Percentiles rank a stretch among this genome's conserved stretches.
These are phyloP conservation scores for Cyanocitta stelleri DNA, from an alignment of 2,113 vertebrate genomes.

Conservation along the genomic window DNA sequence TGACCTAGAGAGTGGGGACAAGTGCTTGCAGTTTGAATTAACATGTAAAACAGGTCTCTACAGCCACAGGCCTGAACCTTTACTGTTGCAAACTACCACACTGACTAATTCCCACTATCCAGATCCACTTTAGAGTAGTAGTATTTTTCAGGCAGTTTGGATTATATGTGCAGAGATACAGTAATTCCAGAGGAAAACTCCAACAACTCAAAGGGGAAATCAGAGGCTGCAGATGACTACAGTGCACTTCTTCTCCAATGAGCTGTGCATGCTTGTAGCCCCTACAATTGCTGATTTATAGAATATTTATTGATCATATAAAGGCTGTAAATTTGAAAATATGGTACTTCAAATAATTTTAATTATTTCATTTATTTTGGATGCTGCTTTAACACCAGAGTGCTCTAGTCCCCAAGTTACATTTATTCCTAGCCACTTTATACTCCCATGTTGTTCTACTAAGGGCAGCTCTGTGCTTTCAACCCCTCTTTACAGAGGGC, in stretches of 20 bases:
- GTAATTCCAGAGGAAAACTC: background rate
- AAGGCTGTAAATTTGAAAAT: background rate
- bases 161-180: background rate
- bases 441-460: background rate
- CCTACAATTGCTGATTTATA: background rate
- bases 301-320: background rate
- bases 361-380: background rate
- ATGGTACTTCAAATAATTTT: background rate
- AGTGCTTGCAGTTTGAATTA: background rate
- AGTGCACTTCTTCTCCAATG: background rate
- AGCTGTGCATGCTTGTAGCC: background rate
- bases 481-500: background rate
- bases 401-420: background rate
- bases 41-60: background rate
- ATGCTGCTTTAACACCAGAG: background rate
- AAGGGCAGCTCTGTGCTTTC: background rate
- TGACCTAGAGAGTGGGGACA: background rate
- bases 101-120: background rate
- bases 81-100: background rate
- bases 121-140: background rate
- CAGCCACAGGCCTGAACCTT: background rate
- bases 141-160: background rate
- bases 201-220: background rate
- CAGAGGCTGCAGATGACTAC: background rate
- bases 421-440: background rate